Base-by-base conservation (phyloP, 2,797 vertebrate species). In the Sebastes umbrosus region DNA sequence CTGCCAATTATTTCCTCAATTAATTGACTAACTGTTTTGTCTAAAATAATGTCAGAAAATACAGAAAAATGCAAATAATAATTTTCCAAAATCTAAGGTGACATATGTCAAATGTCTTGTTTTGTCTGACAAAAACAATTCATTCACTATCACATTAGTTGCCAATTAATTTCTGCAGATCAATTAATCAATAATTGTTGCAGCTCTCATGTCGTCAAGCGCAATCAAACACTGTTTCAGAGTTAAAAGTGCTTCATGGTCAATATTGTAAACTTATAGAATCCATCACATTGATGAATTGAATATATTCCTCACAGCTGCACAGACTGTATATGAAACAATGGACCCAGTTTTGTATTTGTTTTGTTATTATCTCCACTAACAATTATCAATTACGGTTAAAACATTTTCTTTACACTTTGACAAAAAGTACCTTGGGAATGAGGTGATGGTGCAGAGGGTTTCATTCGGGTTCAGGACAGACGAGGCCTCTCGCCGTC, bases 361-460 rank as follows among this genome's bases (percentile, higher is more conserved):
- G 2, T 39, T 55, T 34, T 24, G 14, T 27, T n/a, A 13, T 60
- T 0, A 32, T 54, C 39, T 10, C 52, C 25, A 52, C 27, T 27
- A 16, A 54, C 16, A 31, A 5, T 8, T 9, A 50, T 58, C 18
- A 39, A 52, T 14, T 10, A 43, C 1, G 6, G 8, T 65, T 32
- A 46, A 69, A 69, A 25, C 20, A 16, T 3, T 16, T 32, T 46
- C 22, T 54, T 52, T 54, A 54, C 20, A 54, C 50, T 54, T n/a
- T 6, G 12, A 12, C 46, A 10, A 1, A 12, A 64, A 36, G 24
- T 92, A 99, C 99, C 97, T 98, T 93, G 99, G 98, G 90, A 99
- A 99, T 18, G 98, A 95, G 0, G 99, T 99, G 80, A 99, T 94
- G 18, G 98, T 98, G 91, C 97, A 98, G 66, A 99, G 85, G 4